phyloP scores from a whole-genome alignment of 92 coral and sea anemone genomes.

The Parazoanthus atlanticus region DNA sequence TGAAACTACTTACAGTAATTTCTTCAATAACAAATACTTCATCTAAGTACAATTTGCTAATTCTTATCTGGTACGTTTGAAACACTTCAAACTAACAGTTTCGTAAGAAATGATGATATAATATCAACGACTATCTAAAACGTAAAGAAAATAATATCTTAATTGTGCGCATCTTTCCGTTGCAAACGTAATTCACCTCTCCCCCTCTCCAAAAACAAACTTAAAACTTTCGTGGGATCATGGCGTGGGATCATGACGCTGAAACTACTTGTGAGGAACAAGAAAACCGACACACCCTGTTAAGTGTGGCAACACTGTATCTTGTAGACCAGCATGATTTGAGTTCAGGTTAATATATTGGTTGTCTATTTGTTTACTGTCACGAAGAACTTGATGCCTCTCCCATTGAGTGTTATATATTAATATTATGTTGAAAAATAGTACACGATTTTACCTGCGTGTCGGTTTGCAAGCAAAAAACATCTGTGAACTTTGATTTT shows the following conservation, averaged over 20 bases:
- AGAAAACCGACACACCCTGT: neutral
- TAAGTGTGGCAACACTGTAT: too few relatives aligned
- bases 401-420: neutral
- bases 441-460: neutral
- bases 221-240: too few relatives aligned
- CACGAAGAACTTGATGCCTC: neutral
- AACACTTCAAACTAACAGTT: neutral
- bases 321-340: too few relatives aligned
- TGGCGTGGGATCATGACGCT: too few relatives aligned
- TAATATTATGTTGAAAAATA: neutral
- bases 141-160: neutral
- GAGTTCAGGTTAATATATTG: neutral
- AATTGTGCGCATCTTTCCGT: neutral
- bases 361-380: neutral
- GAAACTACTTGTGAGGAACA: neutral
- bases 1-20: too few relatives aligned
- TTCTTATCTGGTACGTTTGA: neutral
- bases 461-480: neutral
- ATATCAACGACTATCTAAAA: neutral
- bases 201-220: neutral
- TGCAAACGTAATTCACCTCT: neutral
- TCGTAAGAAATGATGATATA: too few relatives aligned
- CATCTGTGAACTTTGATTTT: neutral
- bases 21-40: neutral
- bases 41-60: neutral